Conservation (phyloP, 2,113 vertebrate genomes). For the Bos javanicus region DNA sequence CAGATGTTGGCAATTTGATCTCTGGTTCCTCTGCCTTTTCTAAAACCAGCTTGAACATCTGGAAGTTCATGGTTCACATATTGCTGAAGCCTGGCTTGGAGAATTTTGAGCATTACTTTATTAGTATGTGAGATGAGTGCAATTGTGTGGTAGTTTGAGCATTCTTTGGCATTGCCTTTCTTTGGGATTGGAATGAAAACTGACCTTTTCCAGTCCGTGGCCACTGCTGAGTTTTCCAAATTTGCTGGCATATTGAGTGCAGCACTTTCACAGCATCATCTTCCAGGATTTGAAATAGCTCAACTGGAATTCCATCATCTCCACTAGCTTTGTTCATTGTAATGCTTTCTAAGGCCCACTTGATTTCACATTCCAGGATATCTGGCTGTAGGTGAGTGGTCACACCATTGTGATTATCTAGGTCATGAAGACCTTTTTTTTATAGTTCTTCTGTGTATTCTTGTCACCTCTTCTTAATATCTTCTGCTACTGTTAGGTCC, state of each 20-base stretch:
- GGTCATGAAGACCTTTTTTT: not conserved
- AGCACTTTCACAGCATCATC: not conserved
- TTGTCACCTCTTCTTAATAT: not conserved
- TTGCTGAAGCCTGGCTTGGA: not conserved
- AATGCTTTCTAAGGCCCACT: not conserved
- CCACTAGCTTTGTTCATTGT: not conserved
- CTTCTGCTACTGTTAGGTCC: not conserved
- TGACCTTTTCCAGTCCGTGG: not conserved
- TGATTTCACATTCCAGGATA: not conserved
- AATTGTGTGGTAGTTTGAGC: fast-evolving
- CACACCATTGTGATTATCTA: not conserved
- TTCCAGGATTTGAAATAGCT: not conserved
- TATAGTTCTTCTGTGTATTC: not conserved
- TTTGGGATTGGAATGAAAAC: not conserved
- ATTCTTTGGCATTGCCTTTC: not conserved
- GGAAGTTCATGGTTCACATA: not conserved
- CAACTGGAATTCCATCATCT: not conserved
- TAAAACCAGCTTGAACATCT: not conserved
- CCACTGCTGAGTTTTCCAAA: not conserved
- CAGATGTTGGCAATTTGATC: not conserved
- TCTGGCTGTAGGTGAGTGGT: not conserved
- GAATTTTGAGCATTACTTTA: not conserved
- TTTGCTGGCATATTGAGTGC: not conserved
- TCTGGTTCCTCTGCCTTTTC: not conserved
- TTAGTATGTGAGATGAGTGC: fast-evolving